Evolutionary conservation across 2,113 vertebrate genomes (phyloP).

Genomic region (Onychostruthus taczanowskii): DNA sequence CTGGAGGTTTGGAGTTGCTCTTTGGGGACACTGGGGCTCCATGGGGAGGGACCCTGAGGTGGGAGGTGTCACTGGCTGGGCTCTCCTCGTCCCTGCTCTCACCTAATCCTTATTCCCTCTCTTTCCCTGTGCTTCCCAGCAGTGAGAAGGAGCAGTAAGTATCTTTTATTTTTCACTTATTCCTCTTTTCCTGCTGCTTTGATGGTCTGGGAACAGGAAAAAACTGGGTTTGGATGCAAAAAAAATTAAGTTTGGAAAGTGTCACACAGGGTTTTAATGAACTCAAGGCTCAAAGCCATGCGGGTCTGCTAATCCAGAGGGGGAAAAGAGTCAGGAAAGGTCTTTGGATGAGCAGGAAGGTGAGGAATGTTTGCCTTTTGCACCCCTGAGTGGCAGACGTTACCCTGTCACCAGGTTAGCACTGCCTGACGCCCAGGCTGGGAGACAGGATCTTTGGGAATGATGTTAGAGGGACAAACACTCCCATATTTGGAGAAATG

Average conservation of each 20-base stretch:
- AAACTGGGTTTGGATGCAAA: not conserved
- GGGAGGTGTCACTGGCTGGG: not conserved
- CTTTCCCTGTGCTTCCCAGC: conserved; percentile 57
- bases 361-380: not conserved
- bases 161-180: not conserved
- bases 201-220: not conserved
- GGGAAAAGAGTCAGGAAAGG: not conserved
- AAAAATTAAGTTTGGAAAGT: not conserved
- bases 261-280: accelerated
- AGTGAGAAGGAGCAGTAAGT: conserved; percentile 94
- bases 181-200: not conserved
- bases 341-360: not conserved
- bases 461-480: not conserved
- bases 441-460: not conserved
- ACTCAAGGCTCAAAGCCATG: accelerated
- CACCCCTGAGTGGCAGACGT: not conserved
- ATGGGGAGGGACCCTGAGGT: accelerated
- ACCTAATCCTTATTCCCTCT: not conserved
- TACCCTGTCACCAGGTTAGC: not conserved
- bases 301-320: not conserved
- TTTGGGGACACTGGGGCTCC: accelerated
- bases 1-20: accelerated
- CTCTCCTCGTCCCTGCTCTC: not conserved
- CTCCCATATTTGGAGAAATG: not conserved
- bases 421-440: not conserved